Conservation (phyloP, 2,888 invertebrate species). For the Sphinx pinastri region DNA sequence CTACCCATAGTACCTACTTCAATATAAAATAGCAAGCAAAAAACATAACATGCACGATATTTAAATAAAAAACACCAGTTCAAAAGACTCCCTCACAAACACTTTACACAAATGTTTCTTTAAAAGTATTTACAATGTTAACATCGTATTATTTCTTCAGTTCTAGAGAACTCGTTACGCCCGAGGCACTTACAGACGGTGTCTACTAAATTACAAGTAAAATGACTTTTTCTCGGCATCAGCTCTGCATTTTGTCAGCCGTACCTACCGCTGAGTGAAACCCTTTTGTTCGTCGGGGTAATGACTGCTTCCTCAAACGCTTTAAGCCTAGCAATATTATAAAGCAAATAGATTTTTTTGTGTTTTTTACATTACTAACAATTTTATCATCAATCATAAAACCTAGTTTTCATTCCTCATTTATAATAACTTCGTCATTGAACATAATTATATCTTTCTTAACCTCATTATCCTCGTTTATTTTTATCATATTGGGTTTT, state of each 20-base stretch:
- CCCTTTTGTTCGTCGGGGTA: slow-evolving; percentile 26
- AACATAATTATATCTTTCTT: neutral
- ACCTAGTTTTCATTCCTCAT: too few species aligned
- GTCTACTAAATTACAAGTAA: slow-evolving; percentile 29
- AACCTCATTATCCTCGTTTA: too few species aligned
- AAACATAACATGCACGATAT: too few species aligned
- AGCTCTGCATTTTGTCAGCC: slow-evolving; percentile 27
- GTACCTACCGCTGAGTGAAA: slow-evolving; percentile 12
- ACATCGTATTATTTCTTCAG: neutral
- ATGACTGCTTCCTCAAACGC: slow-evolving; percentile 23
- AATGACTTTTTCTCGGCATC: slow-evolving; percentile 27
- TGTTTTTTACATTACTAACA: slow-evolving; percentile 8
- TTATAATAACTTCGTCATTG: neutral
- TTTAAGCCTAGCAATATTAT: slow-evolving; percentile 6
- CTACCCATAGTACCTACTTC: too few species aligned
- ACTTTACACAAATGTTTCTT: neutral
- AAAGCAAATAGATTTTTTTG: slow-evolving; percentile 25
- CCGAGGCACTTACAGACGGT: slow-evolving; percentile 20
- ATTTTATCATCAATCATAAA: neutral
- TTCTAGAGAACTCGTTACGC: slow-evolving; percentile 26
- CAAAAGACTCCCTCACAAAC: neutral
- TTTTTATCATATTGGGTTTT: too few species aligned
- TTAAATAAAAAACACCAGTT: neutral
- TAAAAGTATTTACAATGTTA: slow-evolving; percentile 13
- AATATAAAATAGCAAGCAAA: too few species aligned